phyloP scores from a whole-genome alignment of 2,888 invertebrate species.

The Cryptocheilus praepositus region DNA sequence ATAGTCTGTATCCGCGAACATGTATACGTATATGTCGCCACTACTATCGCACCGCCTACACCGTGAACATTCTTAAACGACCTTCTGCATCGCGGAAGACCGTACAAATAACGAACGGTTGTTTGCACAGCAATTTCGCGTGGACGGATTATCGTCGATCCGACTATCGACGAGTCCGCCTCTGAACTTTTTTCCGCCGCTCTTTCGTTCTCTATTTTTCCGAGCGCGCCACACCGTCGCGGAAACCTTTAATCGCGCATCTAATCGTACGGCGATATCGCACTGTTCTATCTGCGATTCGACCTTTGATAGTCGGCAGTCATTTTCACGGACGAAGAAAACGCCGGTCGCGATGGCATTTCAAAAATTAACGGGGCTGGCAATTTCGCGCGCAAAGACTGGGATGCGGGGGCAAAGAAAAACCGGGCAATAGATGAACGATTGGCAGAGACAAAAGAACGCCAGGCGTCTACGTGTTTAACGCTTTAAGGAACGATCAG shows the following conservation, averaged over 20 bases:
- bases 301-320: conserved; percentile 24
- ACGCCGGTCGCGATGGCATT: too few relatives aligned
- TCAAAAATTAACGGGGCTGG: too few relatives aligned
- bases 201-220: conserved; percentile 37
- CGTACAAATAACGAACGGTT: conserved; percentile 17
- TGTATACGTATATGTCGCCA: conserved; percentile 28
- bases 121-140: conserved; percentile 17
- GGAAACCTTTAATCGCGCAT: conserved; percentile 44
- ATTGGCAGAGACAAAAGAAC: too few relatives aligned
- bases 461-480: too few relatives aligned
- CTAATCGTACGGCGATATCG: conserved; percentile 55
- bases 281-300: conserved; percentile 27
- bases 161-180: neutral
- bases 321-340: neutral
- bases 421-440: too few relatives aligned
- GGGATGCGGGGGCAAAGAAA: too few relatives aligned
- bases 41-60: conserved; percentile 13
- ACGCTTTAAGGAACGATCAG: too few relatives aligned
- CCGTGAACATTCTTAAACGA: conserved; percentile 8
- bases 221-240: conserved; percentile 21
- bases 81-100: conserved; percentile 44
- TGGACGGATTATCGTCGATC: neutral
- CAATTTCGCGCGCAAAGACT: too few relatives aligned
- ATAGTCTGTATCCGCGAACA: conserved; percentile 38
- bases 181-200: conserved; percentile 28